These are phyloP conservation scores for Mus musculus DNA, from an alignment of 2,113 vertebrate species.

Conservation along the genomic window GRCm39 chrX:58983001-58983500, in stretches of 20 bases:
- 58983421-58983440: neutral
- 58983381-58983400: neutral
- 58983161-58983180: neutral
- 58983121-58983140: slow-evolving; percentile 47
- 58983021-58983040: slow-evolving; percentile 29
- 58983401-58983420: neutral
- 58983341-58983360: slow-evolving; percentile 18
- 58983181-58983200: slow-evolving; percentile 24
- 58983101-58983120: neutral
- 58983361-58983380: slow-evolving; percentile 18
- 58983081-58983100: slow-evolving; percentile 59
- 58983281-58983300: slow-evolving; percentile 22
- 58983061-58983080: slow-evolving; percentile 49
- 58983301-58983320: slow-evolving; percentile 43
- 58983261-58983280: neutral
- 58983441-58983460: neutral
- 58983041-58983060: slow-evolving; percentile 64
- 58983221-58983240: neutral
- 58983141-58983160: slow-evolving; percentile 37
- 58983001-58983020: slow-evolving; percentile 64
- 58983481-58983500: neutral
- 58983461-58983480: neutral
- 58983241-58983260: slow-evolving; percentile 24
- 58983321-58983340: neutral
- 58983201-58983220: neutral